A percentile compares a stretch with the other conserved stretches of the same genome.
Conservation (phyloP, 2,113 vertebrate genomes). For the Ictalurus furcatus region DNA sequence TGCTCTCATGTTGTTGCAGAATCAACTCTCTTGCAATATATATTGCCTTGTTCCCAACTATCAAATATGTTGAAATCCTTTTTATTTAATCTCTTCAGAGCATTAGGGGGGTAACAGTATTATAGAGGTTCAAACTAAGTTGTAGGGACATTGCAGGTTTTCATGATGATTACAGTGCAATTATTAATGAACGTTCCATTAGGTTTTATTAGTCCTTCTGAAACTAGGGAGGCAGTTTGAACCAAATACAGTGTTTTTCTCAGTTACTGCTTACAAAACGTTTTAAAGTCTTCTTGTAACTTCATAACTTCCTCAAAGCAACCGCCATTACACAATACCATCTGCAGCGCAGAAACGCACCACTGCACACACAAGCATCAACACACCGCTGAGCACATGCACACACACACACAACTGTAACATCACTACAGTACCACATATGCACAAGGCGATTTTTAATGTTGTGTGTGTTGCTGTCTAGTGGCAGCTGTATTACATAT, state of each 20-base stretch:
- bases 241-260: conserved; percentile 4
- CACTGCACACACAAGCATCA: conserved; percentile 1
- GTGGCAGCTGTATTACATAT: background rate
- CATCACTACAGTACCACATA: background rate
- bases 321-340: conserved; percentile 49
- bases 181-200: background rate
- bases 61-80: conserved; percentile 25
- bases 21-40: conserved; percentile 29
- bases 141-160: background rate
- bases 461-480: background rate
- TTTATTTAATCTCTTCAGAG: conserved; percentile 11
- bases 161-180: background rate
- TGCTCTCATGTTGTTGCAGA: conserved; percentile 4
- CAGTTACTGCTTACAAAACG: conserved; percentile 39
- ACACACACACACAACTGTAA: background rate
- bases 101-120: background rate
- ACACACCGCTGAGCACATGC: conserved; percentile 28
- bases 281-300: conserved; percentile 36
- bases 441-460: background rate
- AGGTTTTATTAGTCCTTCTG: background rate
- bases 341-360: conserved; percentile 37
- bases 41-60: conserved; percentile 22
- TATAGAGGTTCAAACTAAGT: background rate
- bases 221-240: background rate
- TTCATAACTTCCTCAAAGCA: conserved; percentile 52